These are phyloP conservation scores for Mechanitis messenoides DNA, from an alignment of 2,888 invertebrate genomes.

Conservation along the genomic window DNA sequence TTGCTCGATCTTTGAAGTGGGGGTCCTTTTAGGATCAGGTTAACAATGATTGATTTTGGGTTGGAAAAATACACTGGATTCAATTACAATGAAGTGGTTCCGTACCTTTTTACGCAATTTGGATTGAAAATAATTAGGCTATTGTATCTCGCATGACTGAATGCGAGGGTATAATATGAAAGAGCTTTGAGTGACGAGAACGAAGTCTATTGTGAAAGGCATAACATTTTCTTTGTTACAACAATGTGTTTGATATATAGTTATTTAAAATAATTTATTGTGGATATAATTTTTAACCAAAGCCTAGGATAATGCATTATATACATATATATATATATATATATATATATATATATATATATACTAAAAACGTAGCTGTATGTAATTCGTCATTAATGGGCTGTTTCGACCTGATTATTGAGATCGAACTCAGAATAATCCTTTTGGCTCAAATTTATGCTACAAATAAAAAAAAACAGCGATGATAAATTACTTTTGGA, in stretches of 20 bases:
- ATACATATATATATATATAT: conserved; percentile 5
- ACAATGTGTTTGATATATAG: too few species aligned
- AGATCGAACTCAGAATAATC: conserved; percentile 40
- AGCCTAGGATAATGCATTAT: background rate
- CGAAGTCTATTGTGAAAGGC: conserved; percentile 2
- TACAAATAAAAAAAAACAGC: conserved; percentile 26
- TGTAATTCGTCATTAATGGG: conserved; percentile 38
- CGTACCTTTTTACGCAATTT: conserved; percentile 9
- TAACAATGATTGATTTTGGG: conserved; percentile 26
- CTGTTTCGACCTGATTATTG: conserved; percentile 46
- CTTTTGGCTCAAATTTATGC: conserved; percentile 35
- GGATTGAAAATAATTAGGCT: conserved; percentile 8
- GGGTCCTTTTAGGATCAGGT: conserved; percentile 20
- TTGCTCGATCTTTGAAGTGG: conserved; percentile 23
- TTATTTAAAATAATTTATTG: too few species aligned
- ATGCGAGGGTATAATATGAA: background rate
- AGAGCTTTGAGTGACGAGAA: conserved; percentile 4
- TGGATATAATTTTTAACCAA: too few species aligned
- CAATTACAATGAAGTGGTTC: conserved; percentile 17
- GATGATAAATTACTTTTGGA: background rate
- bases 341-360: conserved; percentile 10
- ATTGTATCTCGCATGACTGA: background rate
- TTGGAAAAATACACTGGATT: conserved; percentile 15
- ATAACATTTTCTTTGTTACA: too few species aligned
- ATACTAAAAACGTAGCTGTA: too few species aligned